Percentiles rank a stretch among this genome's conserved stretches.
These are phyloP conservation scores for Enteromius argenteus DNA, from an alignment of 2,797 vertebrate species.

Conservation along the genomic window DNA sequence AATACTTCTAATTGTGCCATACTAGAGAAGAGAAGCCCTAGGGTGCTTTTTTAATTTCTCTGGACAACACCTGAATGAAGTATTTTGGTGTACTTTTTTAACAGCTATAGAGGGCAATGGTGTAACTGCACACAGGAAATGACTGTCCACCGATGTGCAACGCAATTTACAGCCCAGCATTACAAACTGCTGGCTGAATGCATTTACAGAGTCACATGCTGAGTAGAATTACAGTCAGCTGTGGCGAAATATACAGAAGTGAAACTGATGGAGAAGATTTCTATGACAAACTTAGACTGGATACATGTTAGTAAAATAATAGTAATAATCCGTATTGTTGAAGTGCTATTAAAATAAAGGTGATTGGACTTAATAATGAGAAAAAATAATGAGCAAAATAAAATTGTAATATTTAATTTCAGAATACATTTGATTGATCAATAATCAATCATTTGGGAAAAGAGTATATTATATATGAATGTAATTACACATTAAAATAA, in stretches of 20 bases:
- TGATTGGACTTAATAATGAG: not conserved
- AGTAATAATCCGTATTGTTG: not conserved
- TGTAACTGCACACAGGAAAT: constrained; percentile 2
- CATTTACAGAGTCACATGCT: constrained; percentile 33
- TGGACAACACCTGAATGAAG: not conserved
- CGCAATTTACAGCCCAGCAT: not conserved
- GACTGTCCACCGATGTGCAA: not conserved
- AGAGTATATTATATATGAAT: not conserved
- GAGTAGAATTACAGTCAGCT: constrained; percentile 28
- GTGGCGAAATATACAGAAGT: constrained; percentile 16
- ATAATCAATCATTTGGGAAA: not conserved
- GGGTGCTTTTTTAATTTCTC: not conserved
- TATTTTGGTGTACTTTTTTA: not conserved
- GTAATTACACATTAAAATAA: not conserved
- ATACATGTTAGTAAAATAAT: not conserved
- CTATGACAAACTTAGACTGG: not conserved
- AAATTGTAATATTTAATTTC: not conserved
- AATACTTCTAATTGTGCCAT: not conserved
- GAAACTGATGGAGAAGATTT: not conserved
- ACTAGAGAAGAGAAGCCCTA: not conserved
- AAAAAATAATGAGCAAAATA: not conserved
- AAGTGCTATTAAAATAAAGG: too few relatives aligned
- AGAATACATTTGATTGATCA: not conserved
- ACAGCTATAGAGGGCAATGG: not conserved
- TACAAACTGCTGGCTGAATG: constrained; percentile 32